Conservation (phyloP, 2,113 vertebrate genomes). For the Tragelaphus strepsiceros region DNA sequence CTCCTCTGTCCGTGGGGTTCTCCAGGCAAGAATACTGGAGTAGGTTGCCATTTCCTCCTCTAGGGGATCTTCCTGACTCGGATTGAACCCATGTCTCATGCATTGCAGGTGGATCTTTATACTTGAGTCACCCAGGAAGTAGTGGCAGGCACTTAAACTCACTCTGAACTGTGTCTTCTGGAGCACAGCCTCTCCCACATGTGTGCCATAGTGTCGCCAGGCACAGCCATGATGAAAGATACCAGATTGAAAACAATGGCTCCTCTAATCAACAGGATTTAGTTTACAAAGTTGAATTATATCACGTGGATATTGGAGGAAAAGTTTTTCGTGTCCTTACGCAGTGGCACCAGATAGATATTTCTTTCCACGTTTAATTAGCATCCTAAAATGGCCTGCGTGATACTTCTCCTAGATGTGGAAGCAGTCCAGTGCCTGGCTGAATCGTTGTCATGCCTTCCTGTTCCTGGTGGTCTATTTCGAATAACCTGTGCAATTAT, state of each 20-base stretch:
- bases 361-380: slow-evolving; percentile 35
- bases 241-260: not conserved
- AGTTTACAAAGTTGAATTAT: not conserved
- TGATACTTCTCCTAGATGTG: slow-evolving; percentile 40
- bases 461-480: slow-evolving; percentile 52
- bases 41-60: not conserved
- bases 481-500: slow-evolving; percentile 40
- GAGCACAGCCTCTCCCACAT: not conserved
- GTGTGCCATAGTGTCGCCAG: not conserved
- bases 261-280: not conserved
- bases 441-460: slow-evolving; percentile 46
- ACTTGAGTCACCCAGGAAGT: not conserved
- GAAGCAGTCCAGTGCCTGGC: slow-evolving; percentile 47
- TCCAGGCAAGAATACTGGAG: not conserved
- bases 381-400: slow-evolving; percentile 39
- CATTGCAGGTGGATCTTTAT: not conserved
- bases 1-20: not conserved
- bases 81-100: not conserved
- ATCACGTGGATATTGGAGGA: not conserved
- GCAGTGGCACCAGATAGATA: not conserved
- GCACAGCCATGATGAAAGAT: not conserved
- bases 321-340: not conserved
- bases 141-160: slow-evolving; percentile 38
- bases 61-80: not conserved
- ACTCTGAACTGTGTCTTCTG: slow-evolving; percentile 23